Conservation (phyloP, 2,797 vertebrate species). For the Acanthiza pusilla region DNA sequence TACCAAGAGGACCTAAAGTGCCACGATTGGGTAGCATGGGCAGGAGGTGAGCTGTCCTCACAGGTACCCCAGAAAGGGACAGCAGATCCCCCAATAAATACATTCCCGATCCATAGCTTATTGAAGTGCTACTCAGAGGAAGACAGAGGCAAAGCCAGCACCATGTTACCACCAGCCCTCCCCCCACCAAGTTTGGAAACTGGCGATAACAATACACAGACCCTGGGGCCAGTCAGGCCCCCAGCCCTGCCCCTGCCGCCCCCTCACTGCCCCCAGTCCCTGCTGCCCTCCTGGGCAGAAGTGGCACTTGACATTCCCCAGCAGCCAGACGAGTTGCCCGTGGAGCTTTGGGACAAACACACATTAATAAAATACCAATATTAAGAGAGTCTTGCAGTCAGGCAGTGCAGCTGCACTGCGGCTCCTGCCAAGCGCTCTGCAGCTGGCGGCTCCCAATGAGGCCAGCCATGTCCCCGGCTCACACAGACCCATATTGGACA, state of each 20-base stretch:
- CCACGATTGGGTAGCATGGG: background rate
- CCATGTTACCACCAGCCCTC: background rate
- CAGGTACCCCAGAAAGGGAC: background rate
- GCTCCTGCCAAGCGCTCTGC: background rate
- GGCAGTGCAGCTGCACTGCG: background rate
- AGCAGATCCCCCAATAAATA: background rate
- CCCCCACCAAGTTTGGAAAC: background rate
- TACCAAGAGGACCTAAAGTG: background rate
- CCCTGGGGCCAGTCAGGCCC: background rate
- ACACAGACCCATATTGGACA: rapidly evolving
- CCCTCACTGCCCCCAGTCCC: background rate
- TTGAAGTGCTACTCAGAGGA: background rate
- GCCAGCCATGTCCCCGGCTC: background rate
- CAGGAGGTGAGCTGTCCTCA: background rate
- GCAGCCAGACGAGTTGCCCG: background rate
- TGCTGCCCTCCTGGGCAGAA: background rate
- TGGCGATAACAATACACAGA: rapidly evolving
- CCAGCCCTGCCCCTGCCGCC: background rate
- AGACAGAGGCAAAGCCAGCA: background rate
- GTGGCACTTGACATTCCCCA: background rate
- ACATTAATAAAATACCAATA: background rate
- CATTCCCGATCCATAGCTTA: background rate
- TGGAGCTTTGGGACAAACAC: background rate
- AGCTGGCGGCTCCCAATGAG: rapidly evolving
- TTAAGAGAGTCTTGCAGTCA: background rate